phyloP scores from a whole-genome alignment of 2,797 vertebrate species.

The Poecilia gillii region DNA sequence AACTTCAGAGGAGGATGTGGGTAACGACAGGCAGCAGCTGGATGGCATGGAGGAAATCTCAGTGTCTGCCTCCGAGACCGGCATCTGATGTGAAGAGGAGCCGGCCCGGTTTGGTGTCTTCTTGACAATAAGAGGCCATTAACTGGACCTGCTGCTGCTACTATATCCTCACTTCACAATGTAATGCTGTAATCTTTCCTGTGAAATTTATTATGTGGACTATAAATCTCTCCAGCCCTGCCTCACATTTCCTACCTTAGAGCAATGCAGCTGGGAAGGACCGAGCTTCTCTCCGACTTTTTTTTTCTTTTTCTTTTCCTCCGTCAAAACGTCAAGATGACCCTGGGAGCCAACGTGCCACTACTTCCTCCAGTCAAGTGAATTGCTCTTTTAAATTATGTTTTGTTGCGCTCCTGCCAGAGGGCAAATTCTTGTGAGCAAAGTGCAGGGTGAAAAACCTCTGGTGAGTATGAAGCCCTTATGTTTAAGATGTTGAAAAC shows the following conservation, averaged over 20 bases:
- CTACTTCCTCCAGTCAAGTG: conserved; percentile 2
- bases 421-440: neutral
- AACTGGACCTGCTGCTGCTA: conserved; percentile 48
- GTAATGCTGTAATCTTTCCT: conserved; percentile 71
- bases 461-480: neutral
- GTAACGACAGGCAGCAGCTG: conserved; percentile 70
- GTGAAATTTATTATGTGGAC: conserved; percentile 60
- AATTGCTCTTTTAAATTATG: conserved; percentile 29
- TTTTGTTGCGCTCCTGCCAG: conserved; percentile 15
- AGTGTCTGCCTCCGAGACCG: conserved; percentile 53
- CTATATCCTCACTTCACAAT: conserved; percentile 58
- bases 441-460: neutral
- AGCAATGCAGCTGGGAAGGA: conserved; percentile 62
- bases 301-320: conserved; percentile 9
- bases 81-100: conserved; percentile 59
- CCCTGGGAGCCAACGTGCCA: conserved; percentile 29
- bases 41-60: conserved; percentile 64
- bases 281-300: conserved; percentile 38
- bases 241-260: conserved; percentile 62
- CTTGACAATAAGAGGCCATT: conserved; percentile 72
- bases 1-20: conserved; percentile 57
- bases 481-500: neutral
- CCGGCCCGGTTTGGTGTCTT: conserved; percentile 37
- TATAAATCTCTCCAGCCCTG: conserved; percentile 66
- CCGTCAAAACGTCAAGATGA: conserved; percentile 41